A percentile compares a stretch with the other conserved stretches of the same genome.
phyloP scores from a whole-genome alignment of 2,888 invertebrate species.

The Micoletzkya japonica region DNA sequence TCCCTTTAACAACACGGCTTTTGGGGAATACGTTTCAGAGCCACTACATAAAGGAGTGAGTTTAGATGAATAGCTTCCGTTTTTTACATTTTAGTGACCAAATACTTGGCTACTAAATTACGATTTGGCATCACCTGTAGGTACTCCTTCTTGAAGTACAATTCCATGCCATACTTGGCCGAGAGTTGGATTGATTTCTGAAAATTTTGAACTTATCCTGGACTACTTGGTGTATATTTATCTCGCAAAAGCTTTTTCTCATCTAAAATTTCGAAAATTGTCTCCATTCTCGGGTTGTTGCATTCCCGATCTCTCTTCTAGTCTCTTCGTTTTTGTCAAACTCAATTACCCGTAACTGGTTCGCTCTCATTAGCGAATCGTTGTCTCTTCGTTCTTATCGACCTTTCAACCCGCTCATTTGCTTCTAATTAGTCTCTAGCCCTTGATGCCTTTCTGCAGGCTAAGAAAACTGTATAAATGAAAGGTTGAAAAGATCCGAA shows the following conservation, averaged over 20 bases:
- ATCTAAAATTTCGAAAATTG: not conserved
- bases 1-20: no score
- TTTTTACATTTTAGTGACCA: no score
- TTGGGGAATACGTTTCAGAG: no score
- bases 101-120: no score
- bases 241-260: not conserved
- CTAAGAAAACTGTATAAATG: not conserved
- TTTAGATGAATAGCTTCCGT: not conserved
- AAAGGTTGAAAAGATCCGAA: not conserved
- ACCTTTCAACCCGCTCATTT: no score
- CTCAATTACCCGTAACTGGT: not conserved
- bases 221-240: not conserved
- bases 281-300: no score
- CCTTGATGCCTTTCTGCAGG: no score
- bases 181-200: constrained; percentile 83
- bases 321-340: not conserved
- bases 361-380: not conserved
- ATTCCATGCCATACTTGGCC: constrained; percentile 77
- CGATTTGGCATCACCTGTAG: constrained; percentile 75
- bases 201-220: constrained; percentile 42
- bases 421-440: no score
- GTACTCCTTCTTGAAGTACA: constrained; percentile 91
- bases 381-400: not conserved
- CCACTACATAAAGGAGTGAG: not conserved
- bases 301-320: not conserved